Conservation (phyloP, 2,888 invertebrate species). For the Eupithecia inturbata region DNA sequence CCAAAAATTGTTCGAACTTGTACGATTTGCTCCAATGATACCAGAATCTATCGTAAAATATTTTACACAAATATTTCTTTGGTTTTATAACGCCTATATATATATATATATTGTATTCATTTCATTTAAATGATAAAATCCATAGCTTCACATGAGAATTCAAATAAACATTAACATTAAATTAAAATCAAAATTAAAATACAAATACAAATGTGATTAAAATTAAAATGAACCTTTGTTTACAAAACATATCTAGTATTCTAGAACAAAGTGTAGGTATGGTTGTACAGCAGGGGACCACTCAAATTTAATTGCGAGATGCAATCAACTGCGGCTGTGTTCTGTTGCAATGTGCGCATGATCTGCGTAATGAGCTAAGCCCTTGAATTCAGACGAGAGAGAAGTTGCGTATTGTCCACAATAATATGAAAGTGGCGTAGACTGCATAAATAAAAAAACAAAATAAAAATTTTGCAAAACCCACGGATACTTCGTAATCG, state of each 20-base stretch:
- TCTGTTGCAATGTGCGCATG: background rate
- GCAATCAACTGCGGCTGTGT: constrained; percentile 15
- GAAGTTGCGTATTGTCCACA: background rate
- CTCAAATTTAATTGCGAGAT: constrained; percentile 23
- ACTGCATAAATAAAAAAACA: no score
- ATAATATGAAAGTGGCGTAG: background rate
- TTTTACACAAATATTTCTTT: background rate
- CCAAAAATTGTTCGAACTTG: background rate
- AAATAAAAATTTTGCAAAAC: no score
- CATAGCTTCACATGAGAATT: no score
- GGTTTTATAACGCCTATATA: no score
- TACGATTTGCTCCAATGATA: background rate
- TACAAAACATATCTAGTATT: background rate
- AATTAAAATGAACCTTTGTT: background rate
- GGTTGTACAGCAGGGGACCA: constrained; percentile 11
- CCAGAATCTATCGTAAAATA: no score
- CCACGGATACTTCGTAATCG: no score
- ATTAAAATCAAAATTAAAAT: no score
- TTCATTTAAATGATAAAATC: no score
- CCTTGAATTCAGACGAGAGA: background rate
- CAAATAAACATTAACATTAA: no score
- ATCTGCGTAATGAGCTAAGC: background rate
- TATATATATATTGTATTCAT: no score
- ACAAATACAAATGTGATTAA: no score
- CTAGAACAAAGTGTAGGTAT: background rate